Conservation (phyloP, 2,113 vertebrate species). For the Elaphurus davidianus region DNA sequence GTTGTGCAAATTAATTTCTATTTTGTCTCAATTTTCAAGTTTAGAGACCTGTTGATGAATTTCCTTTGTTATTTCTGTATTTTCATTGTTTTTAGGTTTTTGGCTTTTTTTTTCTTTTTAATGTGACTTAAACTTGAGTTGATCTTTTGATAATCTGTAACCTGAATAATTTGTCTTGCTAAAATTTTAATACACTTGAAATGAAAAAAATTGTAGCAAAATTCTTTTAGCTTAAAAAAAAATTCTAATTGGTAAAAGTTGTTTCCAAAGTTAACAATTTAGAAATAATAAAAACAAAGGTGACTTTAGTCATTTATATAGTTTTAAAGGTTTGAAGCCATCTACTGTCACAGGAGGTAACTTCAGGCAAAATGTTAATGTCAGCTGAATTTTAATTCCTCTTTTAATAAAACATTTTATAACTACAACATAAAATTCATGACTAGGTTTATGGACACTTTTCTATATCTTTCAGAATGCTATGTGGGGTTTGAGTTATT, state of each 20-base stretch:
- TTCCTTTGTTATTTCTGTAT: conserved; percentile 39
- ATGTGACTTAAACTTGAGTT: conserved; percentile 83
- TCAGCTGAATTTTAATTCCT: conserved; percentile 25
- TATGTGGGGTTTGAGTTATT: background rate
- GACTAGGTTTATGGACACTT: conserved; percentile 35
- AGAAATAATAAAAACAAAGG: background rate
- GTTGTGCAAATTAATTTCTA: conserved; percentile 79
- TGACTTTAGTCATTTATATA: background rate
- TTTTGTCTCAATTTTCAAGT: conserved; percentile 77
- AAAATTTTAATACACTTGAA: conserved; percentile 90
- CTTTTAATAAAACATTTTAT: conserved; percentile 11
- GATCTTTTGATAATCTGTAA: conserved; percentile 88
- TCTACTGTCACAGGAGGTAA: background rate
- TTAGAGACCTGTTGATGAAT: conserved; percentile 80
- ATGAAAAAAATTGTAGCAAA: conserved; percentile 74
- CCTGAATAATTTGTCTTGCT: conserved; percentile 88
- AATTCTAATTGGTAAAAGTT: conserved; percentile 26
- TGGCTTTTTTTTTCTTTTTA: conserved; percentile 72
- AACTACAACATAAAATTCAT: background rate
- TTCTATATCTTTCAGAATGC: conserved; percentile 28
- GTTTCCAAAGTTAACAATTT: conserved; percentile 16
- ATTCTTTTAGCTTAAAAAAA: background rate
- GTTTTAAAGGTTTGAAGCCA: background rate
- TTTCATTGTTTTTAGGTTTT: conserved; percentile 42
- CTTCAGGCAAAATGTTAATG: conserved; percentile 15